A percentile compares a stretch with the other conserved stretches of the same genome.
Conservation (phyloP, 2,797 vertebrate species). For the Rhinichthys osculus region DNA sequence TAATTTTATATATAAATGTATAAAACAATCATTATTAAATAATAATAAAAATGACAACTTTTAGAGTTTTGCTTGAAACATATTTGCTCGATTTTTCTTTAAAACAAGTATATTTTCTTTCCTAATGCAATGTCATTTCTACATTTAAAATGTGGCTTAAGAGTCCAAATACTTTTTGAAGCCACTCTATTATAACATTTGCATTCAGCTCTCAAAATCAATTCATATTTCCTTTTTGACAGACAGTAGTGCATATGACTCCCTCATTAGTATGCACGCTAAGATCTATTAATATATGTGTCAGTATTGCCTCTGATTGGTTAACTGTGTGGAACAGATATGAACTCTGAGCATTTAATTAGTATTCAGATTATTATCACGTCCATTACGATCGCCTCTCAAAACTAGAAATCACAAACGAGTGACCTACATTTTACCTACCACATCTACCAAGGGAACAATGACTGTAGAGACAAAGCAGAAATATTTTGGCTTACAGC, state of each 20-base stretch:
- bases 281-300: neutral
- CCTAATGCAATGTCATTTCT: neutral
- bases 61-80: neutral
- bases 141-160: neutral
- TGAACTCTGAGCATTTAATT: slow-evolving; percentile 55
- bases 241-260: neutral
- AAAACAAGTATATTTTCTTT: neutral
- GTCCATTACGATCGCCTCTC: slow-evolving; percentile 70
- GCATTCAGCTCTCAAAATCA: neutral
- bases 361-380: slow-evolving; percentile 75
- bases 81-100: neutral
- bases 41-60: too few relatives aligned
- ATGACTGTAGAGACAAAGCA: slow-evolving; percentile 12
- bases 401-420: neutral
- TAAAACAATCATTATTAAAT: too few relatives aligned
- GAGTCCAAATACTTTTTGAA: neutral
- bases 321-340: neutral
- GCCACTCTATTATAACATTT: too few relatives aligned
- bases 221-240: neutral
- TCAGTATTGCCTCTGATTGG: neutral
- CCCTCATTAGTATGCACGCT: neutral
- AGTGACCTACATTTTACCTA: slow-evolving; percentile 13
- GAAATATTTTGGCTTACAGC: slow-evolving; percentile 12
- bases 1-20: too few relatives aligned
- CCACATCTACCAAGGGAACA: neutral